Evolutionary conservation across 2,797 vertebrate species (phyloP).

Genomic region (Chromobotia macracanthus): DNA sequence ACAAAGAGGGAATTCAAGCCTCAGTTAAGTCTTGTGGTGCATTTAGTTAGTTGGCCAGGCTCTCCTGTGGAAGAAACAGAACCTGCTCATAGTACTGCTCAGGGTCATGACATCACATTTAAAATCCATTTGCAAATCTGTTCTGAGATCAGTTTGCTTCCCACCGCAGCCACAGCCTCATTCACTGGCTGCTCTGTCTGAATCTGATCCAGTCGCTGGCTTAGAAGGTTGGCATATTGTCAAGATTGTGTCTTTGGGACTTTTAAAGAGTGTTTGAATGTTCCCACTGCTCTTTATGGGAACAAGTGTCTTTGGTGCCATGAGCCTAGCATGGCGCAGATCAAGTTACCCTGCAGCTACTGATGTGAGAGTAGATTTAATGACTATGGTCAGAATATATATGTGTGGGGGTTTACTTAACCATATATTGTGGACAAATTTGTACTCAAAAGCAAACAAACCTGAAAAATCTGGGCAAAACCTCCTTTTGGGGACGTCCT

Average conservation of each 20-base stretch:
- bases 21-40: background rate
- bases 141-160: conserved; percentile 27
- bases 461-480: too few species aligned
- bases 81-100: background rate
- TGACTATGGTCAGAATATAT: background rate
- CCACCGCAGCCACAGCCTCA: background rate
- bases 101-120: background rate
- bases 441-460: too few species aligned
- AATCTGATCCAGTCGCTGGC: conserved; percentile 28
- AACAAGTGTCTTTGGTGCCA: conserved; percentile 30
- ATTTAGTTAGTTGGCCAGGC: background rate
- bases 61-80: background rate
- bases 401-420: too few species aligned
- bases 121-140: conserved; percentile 9
- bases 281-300: conserved; percentile 31
- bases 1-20: background rate
- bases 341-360: conserved; percentile 25
- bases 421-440: too few species aligned
- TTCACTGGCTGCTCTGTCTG: background rate
- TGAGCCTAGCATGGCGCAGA: conserved; percentile 18
- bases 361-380: background rate
- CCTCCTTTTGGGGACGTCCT: too few species aligned
- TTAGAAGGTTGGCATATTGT: conserved; percentile 29
- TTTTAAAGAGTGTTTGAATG: conserved; percentile 23
- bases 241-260: conserved; percentile 30